phyloP scores from a whole-genome alignment of 2,888 invertebrate species.

The Perizoma affinitatum region DNA sequence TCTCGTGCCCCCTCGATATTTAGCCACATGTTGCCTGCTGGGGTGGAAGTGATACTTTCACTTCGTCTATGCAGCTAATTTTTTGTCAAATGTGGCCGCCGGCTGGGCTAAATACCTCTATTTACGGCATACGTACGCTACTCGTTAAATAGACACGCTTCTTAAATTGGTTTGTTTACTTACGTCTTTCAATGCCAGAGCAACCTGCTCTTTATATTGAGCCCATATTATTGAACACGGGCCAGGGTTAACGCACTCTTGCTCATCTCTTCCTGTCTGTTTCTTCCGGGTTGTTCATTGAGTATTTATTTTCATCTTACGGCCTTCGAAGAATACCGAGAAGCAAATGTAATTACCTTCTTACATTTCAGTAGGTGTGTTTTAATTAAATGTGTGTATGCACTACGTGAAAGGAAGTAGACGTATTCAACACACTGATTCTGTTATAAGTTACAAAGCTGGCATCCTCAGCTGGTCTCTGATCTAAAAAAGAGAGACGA shows the following conservation, averaged over 20 bases:
- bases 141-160: conserved; percentile 51
- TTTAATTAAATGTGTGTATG: conserved; percentile 42
- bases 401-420: no score
- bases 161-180: conserved; percentile 67
- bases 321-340: conserved; percentile 16
- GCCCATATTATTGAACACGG: conserved; percentile 57
- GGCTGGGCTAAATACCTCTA: conserved; percentile 33
- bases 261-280: conserved; percentile 49
- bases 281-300: conserved; percentile 59
- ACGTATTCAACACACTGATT: no score
- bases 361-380: conserved; percentile 13
- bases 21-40: conserved; percentile 50
- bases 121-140: conserved; percentile 34
- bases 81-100: conserved; percentile 25
- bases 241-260: conserved; percentile 70
- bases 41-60: conserved; percentile 46
- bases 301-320: conserved; percentile 46
- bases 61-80: conserved; percentile 30
- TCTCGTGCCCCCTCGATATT: conserved; percentile 43
- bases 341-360: conserved; percentile 19
- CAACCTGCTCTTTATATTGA: conserved; percentile 63
- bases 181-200: conserved; percentile 58
- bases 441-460: no score
- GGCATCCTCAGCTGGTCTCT: no score
- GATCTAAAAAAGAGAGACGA: no score